Conservation (phyloP, 2,888 invertebrate species). For the Griposia aprilina region DNA sequence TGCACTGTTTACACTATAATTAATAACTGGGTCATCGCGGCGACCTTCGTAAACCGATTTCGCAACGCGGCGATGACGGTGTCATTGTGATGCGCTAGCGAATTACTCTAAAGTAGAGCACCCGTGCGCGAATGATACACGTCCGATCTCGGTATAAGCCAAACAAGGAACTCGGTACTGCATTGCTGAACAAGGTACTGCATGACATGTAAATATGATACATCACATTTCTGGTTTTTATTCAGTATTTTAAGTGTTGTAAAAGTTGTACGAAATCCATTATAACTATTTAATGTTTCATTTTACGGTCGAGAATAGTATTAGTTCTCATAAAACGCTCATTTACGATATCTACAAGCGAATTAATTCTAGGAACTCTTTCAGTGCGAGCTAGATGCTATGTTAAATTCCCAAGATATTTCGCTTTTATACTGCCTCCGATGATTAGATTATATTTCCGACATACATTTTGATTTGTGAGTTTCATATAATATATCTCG, state of each 20-base stretch:
- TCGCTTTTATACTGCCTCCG: not conserved
- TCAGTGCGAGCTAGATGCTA: not conserved
- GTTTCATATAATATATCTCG: constrained; percentile 8
- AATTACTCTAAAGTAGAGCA: too few species aligned
- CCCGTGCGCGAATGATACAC: too few species aligned
- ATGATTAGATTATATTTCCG: constrained; percentile 34
- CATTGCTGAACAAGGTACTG: too few species aligned
- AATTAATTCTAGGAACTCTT: constrained; percentile 16
- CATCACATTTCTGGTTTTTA: not conserved
- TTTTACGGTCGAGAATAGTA: constrained; percentile 32
- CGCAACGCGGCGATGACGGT: too few species aligned
- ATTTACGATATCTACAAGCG: constrained; percentile 27
- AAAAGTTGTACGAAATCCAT: constrained; percentile 13
- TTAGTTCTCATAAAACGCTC: constrained; percentile 27
- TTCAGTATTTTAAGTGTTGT: constrained; percentile 13
- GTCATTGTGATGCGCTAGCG: too few species aligned
- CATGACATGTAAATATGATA: not conserved
- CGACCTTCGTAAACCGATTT: too few species aligned
- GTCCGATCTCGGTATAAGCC: too few species aligned
- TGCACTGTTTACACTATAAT: too few species aligned
- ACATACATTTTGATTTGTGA: constrained; percentile 18
- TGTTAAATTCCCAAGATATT: constrained; percentile 28
- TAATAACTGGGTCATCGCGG: too few species aligned
- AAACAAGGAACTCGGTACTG: too few species aligned
- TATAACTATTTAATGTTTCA: constrained; percentile 28